A percentile compares a stretch with the other conserved stretches of the same genome.
phyloP scores from a whole-genome alignment of 92 coral and sea anemone species.

The Paramuricea clavata region DNA sequence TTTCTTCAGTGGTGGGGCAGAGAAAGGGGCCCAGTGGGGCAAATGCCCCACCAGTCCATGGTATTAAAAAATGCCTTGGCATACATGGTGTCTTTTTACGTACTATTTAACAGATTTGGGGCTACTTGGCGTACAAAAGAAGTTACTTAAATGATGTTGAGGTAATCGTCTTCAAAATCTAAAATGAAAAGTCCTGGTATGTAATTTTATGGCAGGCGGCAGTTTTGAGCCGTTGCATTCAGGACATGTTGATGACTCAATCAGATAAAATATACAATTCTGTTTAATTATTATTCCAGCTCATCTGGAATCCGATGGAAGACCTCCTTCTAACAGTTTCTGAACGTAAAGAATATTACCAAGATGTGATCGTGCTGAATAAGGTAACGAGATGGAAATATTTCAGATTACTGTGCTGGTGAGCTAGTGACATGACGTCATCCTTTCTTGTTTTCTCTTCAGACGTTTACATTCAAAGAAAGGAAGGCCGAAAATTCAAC shows the following conservation, averaged over 20 bases:
- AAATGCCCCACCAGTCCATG: too few relatives aligned
- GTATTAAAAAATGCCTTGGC: too few relatives aligned
- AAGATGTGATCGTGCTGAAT: constrained; percentile 21
- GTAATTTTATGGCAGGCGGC: background rate
- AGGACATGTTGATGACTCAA: constrained; percentile 11
- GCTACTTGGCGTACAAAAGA: constrained; percentile 1
- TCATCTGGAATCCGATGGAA: constrained; percentile 26
- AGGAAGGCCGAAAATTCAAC: constrained; percentile 4
- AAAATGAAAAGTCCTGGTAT: background rate
- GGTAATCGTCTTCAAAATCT: constrained; percentile 16
- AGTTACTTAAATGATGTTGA: constrained; percentile 39
- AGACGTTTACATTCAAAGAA: constrained; percentile 37
- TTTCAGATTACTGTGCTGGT: too few relatives aligned
- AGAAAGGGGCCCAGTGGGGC: too few relatives aligned
- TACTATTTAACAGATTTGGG: constrained; percentile 51
- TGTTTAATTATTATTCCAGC: background rate
- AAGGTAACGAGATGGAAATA: constrained; percentile 28
- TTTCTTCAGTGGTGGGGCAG: too few relatives aligned
- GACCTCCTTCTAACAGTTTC: constrained; percentile 16
- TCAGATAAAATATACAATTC: constrained; percentile 26
- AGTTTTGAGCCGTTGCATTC: constrained; percentile 11
- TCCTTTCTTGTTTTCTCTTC: background rate
- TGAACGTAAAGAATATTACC: constrained; percentile 36
- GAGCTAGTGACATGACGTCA: too few relatives aligned
- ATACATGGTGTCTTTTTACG: background rate